A percentile compares a stretch with the other conserved stretches of the same genome.
phyloP scores from a whole-genome alignment of 2,888 invertebrate species.

The Noctua janthe region DNA sequence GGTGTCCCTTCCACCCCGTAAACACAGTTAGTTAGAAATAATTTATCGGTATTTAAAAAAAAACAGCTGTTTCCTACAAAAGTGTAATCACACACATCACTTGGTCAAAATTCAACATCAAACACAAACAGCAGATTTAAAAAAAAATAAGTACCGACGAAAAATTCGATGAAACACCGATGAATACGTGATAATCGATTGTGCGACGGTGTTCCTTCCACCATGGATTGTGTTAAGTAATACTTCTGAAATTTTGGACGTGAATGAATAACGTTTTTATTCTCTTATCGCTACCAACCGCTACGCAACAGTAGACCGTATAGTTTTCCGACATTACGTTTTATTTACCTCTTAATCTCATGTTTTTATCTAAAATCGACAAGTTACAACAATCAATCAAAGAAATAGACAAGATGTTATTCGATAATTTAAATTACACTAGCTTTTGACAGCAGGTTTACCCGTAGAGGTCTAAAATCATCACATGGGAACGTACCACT shows the following conservation, averaged over 20 bases:
- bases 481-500: background rate
- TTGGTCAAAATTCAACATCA: too few species aligned
- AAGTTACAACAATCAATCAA: background rate
- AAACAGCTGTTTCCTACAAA: background rate
- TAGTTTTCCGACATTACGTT: background rate
- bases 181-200: too few species aligned
- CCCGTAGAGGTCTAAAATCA: background rate
- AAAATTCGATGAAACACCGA: too few species aligned
- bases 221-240: background rate
- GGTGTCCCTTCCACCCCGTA: too few species aligned
- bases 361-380: background rate
- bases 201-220: too few species aligned
- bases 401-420: background rate
- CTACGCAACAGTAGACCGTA: slow-evolving; percentile 3
- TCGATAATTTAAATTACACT: background rate
- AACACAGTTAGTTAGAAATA: too few species aligned
- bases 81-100: background rate
- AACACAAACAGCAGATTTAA: too few species aligned
- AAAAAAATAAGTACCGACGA: too few species aligned
- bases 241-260: background rate
- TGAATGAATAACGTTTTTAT: slow-evolving; percentile 7
- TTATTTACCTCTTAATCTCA: too few species aligned
- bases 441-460: background rate
- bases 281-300: background rate
- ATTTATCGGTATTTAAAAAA: too few species aligned